These are phyloP conservation scores for Erythrocercus mccallii DNA, from an alignment of 2,113 vertebrate genomes.

Conservation along the genomic window DNA sequence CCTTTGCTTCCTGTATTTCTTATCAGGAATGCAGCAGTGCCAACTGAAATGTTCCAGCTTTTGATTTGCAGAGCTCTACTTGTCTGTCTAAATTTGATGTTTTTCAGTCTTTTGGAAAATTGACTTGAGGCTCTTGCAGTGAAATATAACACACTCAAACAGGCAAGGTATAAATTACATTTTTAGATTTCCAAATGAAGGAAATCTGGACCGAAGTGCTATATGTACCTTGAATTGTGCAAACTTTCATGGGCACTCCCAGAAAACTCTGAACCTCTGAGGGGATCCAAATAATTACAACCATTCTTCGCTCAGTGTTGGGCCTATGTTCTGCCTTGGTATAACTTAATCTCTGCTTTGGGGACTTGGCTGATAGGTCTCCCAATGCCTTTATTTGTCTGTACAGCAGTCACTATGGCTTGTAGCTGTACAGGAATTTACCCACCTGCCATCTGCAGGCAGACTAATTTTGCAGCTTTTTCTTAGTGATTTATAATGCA, in stretches of 20 bases:
- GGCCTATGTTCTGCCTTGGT: background rate
- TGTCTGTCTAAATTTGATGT: background rate
- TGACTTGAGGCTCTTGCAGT: background rate
- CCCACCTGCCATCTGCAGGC: background rate
- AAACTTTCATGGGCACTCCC: background rate
- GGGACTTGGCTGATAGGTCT: background rate
- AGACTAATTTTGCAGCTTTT: background rate
- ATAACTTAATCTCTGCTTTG: background rate
- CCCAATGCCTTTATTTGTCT: background rate
- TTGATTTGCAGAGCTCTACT: background rate
- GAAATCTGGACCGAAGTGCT: background rate
- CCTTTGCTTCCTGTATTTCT: background rate
- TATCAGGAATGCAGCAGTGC: background rate
- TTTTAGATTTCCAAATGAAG: background rate
- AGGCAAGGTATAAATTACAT: background rate
- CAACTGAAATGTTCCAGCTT: background rate
- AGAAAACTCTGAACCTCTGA: background rate
- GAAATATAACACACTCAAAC: background rate
- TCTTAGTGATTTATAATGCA: background rate
- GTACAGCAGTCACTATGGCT: background rate
- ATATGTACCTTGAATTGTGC: accelerated
- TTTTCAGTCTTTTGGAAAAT: background rate
- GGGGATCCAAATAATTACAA: background rate
- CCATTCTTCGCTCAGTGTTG: background rate
- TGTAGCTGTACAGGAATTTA: background rate